These are phyloP conservation scores for Sphecodes monilicornis DNA, from an alignment of 2,888 invertebrate genomes.

Conservation along the genomic window DNA sequence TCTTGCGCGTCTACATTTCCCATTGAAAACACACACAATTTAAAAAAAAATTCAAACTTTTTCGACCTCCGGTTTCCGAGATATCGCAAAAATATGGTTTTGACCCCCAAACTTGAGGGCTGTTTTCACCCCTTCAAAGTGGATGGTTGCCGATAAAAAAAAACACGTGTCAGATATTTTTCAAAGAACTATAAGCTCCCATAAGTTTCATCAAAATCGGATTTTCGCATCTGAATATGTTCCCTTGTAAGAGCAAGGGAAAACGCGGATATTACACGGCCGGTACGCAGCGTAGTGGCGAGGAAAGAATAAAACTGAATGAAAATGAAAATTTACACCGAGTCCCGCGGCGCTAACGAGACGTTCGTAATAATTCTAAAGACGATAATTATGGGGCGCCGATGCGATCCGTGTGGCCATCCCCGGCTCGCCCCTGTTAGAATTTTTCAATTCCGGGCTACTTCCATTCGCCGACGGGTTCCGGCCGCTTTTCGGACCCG, in stretches of 20 bases:
- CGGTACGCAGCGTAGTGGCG: conserved; percentile 30
- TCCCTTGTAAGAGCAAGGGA: conserved; percentile 32
- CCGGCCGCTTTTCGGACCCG: conserved; percentile 11
- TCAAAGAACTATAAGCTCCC: too few species aligned
- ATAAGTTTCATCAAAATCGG: too few species aligned
- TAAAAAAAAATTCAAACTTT: too few species aligned
- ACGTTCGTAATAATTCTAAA: conserved; percentile 67
- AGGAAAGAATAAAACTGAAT: conserved; percentile 64
- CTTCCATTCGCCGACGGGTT: conserved; percentile 20
- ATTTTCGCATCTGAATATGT: too few species aligned
- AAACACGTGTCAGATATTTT: too few species aligned
- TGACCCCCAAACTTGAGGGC: too few species aligned
- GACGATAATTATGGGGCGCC: conserved; percentile 68
- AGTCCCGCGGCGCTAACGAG: conserved; percentile 65
- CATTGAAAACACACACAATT: too few species aligned
- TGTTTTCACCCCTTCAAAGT: too few species aligned
- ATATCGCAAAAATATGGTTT: too few species aligned
- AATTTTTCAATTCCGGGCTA: conserved; percentile 63
- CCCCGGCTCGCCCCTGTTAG: conserved; percentile 51
- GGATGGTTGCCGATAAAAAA: too few species aligned
- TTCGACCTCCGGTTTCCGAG: too few species aligned
- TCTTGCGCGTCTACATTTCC: too few species aligned
- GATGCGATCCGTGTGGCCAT: conserved; percentile 58
- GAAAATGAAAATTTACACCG: conserved; percentile 14
- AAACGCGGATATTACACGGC: conserved; percentile 45